A percentile compares a stretch with the other conserved stretches of the same genome.
Conservation (phyloP, 2,888 invertebrate genomes). For the Tetranychus truncatus region DNA sequence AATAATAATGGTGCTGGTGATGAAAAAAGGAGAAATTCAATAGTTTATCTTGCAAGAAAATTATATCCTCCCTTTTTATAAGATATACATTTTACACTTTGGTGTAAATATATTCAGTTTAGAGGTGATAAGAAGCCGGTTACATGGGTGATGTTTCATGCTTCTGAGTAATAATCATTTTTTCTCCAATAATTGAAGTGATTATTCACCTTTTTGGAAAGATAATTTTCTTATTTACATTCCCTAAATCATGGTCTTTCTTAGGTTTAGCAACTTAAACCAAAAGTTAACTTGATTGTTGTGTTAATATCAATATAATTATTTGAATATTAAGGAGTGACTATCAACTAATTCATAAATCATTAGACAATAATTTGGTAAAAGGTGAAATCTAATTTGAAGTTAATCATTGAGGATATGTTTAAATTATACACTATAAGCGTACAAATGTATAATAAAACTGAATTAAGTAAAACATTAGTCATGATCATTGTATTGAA, state of each 20-base stretch:
- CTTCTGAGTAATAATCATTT: background rate
- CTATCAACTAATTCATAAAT: background rate
- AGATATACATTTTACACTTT: background rate
- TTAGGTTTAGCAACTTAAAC: too few relatives aligned
- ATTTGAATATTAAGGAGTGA: background rate
- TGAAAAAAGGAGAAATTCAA: background rate
- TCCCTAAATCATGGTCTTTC: too few relatives aligned
- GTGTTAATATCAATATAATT: background rate
- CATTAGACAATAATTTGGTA: background rate
- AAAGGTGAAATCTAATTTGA: background rate
- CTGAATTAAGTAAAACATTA: too few relatives aligned
- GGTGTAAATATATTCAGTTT: background rate
- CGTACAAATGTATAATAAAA: too few relatives aligned
- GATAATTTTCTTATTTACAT: too few relatives aligned
- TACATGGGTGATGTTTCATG: slow-evolving; percentile 1
- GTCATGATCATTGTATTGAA: too few relatives aligned
- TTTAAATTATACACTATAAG: background rate
- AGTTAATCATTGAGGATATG: background rate
- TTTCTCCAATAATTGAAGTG: too few relatives aligned
- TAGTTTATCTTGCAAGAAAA: background rate
- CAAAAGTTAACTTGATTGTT: too few relatives aligned
- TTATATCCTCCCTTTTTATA: background rate
- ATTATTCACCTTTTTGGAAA: too few relatives aligned
- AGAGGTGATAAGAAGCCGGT: background rate
- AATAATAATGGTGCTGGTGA: background rate